Percentiles rank a stretch among this genome's conserved stretches.
phyloP scores from a whole-genome alignment of 2,888 invertebrate species.

The Rhyacophila evoluta region DNA sequence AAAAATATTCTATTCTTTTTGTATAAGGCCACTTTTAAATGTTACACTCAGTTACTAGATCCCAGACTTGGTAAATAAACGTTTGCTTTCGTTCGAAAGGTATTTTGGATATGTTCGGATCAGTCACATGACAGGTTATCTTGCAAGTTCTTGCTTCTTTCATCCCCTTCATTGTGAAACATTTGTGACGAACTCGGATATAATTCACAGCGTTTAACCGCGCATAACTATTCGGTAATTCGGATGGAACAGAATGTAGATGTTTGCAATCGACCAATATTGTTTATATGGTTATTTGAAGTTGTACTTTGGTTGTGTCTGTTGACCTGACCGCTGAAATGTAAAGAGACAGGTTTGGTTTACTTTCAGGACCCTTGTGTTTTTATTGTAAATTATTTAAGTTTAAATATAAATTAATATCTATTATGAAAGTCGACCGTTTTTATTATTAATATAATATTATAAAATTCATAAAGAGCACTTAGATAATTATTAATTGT shows the following conservation, averaged over 20 bases:
- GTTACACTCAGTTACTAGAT: background rate
- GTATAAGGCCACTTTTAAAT: background rate
- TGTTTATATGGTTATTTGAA: background rate
- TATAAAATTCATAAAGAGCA: conserved; percentile 11
- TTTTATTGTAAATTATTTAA: conserved; percentile 19
- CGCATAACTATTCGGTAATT: background rate
- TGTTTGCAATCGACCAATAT: background rate
- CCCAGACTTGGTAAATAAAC: background rate
- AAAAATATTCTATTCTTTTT: background rate
- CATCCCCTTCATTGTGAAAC: background rate
- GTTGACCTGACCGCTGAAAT: background rate
- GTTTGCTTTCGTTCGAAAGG: background rate
- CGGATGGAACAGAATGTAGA: background rate
- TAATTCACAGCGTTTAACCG: background rate
- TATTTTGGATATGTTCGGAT: background rate
- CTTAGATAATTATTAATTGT: conserved; percentile 26
- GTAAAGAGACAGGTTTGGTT: conserved; percentile 4
- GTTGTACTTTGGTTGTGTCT: background rate
- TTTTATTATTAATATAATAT: conserved; percentile 25
- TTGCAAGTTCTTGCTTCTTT: background rate
- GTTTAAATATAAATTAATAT: conserved; percentile 11
- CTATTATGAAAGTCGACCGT: conserved; percentile 23
- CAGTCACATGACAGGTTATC: background rate
- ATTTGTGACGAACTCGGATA: background rate
- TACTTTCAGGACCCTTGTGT: background rate